These are phyloP conservation scores for Polymixis flavicincta DNA, from an alignment of 2,888 invertebrate species.

Conservation along the genomic window DNA sequence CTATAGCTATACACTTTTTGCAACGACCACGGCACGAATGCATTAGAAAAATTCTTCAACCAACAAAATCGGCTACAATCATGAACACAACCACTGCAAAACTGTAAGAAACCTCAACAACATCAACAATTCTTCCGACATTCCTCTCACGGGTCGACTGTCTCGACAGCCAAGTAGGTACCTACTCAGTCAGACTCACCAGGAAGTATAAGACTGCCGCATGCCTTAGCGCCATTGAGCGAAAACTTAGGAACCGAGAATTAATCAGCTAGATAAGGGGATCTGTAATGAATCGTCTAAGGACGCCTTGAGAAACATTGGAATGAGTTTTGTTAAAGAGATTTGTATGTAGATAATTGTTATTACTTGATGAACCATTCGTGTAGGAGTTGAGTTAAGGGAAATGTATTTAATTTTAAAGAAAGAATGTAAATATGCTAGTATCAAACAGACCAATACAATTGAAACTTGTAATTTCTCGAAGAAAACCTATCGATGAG, in stretches of 20 bases:
- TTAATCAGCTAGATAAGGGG: slow-evolving; percentile 29
- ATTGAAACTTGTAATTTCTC: background rate
- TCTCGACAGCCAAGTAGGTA: slow-evolving; percentile 15
- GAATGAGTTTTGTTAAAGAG: slow-evolving; percentile 13
- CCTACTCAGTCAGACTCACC: slow-evolving; percentile 6
- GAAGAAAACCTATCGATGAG: background rate
- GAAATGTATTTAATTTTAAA: background rate
- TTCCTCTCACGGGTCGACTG: slow-evolving; percentile 23
- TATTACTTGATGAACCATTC: slow-evolving; percentile 6
- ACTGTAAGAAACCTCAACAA: slow-evolving; percentile 2
- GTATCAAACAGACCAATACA: background rate
- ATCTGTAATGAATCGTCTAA: slow-evolving; percentile 30
- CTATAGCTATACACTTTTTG: too few species aligned
- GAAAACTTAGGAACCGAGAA: slow-evolving; percentile 31
- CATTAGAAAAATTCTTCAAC: too few species aligned
- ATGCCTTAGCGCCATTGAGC: slow-evolving; percentile 43
- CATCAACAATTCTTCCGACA: background rate
- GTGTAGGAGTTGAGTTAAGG: background rate
- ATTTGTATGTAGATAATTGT: background rate
- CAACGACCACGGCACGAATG: too few species aligned
- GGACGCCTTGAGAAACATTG: background rate
- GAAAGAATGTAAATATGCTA: background rate
- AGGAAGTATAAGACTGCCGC: slow-evolving; percentile 52
- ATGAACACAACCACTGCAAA: background rate
- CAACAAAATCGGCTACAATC: background rate